Evolutionary conservation across 2,113 vertebrate genomes (phyloP), one percentile per base, ranked within the genome.

Genomic region (Toxotes chatareus): DNA sequence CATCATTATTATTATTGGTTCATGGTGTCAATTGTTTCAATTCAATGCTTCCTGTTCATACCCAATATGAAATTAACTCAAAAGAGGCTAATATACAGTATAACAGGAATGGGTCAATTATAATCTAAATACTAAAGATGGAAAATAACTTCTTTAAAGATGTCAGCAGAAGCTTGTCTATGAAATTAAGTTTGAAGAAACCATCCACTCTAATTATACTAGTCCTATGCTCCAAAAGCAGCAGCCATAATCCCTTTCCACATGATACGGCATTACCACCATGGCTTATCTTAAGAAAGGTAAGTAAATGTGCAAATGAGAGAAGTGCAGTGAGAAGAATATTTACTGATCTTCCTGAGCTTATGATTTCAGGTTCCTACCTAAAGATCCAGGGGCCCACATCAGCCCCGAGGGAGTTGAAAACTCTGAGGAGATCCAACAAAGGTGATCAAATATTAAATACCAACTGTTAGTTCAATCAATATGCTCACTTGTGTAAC

Each of bases 371-470:
- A 61, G 34, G 42, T 36, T 32, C 16, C 17, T 73, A 44, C 27
- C 6, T 49, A 10, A 38, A n/a, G 46, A 79, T 70, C 11, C 0
- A 3, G 5, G 1, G 38, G 42, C 46, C 34, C 32, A 65, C 47
- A 74, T 19, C 72, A 44, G 36, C 53, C 5, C 44, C 31, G 16
- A 60, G n/a, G 36, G 46, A 70, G 31, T 38, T 51, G 17, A 47
- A 61, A 38, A 23, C 44, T 32, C 21, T 51, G n/a, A 46, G 21
- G 32, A 42, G 51, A 84, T 73, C 19, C 55, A 68, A 36, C 44
- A 49, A 44, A 69, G 8, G 57, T 14, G 34, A 88, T 71, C 5
- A 65, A 75, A 80, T 31, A 36, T 75, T 27, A 63, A 82, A 80
- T 9, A 42, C 42, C 69, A 62, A 62, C 0, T 47, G 23, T 46